Percentiles rank a stretch among this genome's conserved stretches.
These are phyloP conservation scores for Ctenomys sociabilis DNA, from an alignment of 2,113 vertebrate genomes.

Conservation along the genomic window DNA sequence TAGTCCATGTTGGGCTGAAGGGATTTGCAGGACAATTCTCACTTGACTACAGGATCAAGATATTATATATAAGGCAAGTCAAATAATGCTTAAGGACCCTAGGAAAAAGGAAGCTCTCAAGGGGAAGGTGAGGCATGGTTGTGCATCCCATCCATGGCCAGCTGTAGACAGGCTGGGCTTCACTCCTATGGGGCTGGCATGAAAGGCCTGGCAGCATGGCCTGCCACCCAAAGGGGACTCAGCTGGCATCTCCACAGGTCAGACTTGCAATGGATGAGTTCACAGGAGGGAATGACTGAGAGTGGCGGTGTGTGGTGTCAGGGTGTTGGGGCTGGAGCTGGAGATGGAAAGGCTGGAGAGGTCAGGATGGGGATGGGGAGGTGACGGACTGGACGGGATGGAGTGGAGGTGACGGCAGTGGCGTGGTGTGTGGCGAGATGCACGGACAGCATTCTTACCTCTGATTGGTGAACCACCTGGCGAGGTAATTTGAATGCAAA, in stretches of 20 bases:
- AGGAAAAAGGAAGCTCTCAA: background rate
- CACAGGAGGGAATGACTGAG: slow-evolving; percentile 82
- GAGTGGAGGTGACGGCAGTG: slow-evolving; percentile 87
- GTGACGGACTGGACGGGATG: slow-evolving; percentile 87
- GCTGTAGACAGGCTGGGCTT: background rate
- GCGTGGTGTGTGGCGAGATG: slow-evolving; percentile 79
- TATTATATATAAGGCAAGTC: slow-evolving; percentile 11
- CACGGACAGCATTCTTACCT: slow-evolving; percentile 99
- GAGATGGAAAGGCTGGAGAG: slow-evolving; percentile 87
- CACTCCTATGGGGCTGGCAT: background rate
- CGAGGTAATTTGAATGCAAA: slow-evolving; percentile 99
- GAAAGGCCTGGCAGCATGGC: background rate
- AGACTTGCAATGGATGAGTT: slow-evolving; percentile 86
- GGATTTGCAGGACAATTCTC: background rate
- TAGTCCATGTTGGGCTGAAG: background rate
- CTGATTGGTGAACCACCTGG: slow-evolving; percentile 99
- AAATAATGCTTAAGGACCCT: background rate
- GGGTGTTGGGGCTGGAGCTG: slow-evolving; percentile 81
- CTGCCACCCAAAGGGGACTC: slow-evolving; percentile 12
- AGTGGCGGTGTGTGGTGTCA: slow-evolving; percentile 76
- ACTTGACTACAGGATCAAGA: background rate
- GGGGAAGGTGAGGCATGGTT: background rate
- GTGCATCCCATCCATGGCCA: background rate
- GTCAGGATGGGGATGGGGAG: slow-evolving; percentile 80
- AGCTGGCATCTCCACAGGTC: slow-evolving; percentile 59